These are phyloP conservation scores for Brachyptera putata DNA, from an alignment of 2,888 invertebrate species.

Conservation along the genomic window DNA sequence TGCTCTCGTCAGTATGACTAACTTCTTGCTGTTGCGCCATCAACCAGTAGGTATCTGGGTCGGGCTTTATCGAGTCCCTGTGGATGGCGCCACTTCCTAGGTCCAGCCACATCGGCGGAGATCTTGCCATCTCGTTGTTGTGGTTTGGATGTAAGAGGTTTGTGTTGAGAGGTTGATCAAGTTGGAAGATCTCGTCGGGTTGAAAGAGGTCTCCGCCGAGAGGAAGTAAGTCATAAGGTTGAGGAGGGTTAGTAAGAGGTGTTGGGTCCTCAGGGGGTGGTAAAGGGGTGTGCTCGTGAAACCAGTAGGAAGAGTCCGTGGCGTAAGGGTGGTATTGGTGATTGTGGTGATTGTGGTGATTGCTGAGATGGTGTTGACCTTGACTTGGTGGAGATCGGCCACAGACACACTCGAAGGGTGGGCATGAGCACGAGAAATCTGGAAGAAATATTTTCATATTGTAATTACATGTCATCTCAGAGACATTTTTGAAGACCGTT, in stretches of 20 bases:
- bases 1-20: slow-evolving; percentile 28
- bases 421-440: slow-evolving; percentile 66
- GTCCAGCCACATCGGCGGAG: slow-evolving; percentile 67
- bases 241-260: slow-evolving; percentile 38
- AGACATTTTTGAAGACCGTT: too few species aligned
- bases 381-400: slow-evolving; percentile 40
- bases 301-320: slow-evolving; percentile 42
- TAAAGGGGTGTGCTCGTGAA: slow-evolving; percentile 43
- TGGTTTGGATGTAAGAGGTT: slow-evolving; percentile 41
- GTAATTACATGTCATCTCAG: background rate
- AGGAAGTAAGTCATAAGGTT: slow-evolving; percentile 55
- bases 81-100: slow-evolving; percentile 67
- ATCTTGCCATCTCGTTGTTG: slow-evolving; percentile 41
- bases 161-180: slow-evolving; percentile 62
- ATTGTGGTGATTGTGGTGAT: slow-evolving; percentile 16
- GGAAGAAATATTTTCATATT: slow-evolving; percentile 34
- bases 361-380: slow-evolving; percentile 22
- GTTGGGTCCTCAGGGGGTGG: slow-evolving; percentile 43
- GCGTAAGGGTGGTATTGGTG: slow-evolving; percentile 28
- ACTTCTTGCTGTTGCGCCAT: slow-evolving; percentile 2
- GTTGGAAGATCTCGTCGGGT: slow-evolving; percentile 72
- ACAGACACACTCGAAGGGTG: slow-evolving; percentile 71
- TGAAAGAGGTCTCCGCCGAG: slow-evolving; percentile 65
- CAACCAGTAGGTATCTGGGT: slow-evolving; percentile 23
- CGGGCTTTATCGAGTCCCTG: slow-evolving; percentile 26